phyloP scores from a whole-genome alignment of 2,888 invertebrate species.

The Brachypalpus laphriformis region DNA sequence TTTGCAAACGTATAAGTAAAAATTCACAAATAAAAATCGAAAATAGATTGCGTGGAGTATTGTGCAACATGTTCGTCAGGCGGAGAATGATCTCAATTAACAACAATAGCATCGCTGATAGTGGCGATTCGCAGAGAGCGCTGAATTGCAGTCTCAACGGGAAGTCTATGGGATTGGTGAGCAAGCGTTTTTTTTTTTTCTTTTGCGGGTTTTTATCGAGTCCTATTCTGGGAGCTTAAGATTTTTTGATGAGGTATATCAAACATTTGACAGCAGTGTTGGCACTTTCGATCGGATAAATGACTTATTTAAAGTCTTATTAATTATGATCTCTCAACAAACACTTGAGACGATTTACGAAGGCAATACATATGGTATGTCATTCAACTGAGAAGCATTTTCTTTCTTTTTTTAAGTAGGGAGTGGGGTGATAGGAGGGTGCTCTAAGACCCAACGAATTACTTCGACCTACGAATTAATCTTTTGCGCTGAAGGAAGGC shows the following conservation, averaged over 20 bases:
- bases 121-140: constrained; percentile 1
- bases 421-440: no score
- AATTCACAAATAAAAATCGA: background rate
- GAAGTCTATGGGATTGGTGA: constrained; percentile 37
- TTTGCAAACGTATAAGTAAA: background rate
- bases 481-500: no score
- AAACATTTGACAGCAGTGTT: background rate
- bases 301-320: no score
- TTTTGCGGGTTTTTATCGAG: background rate
- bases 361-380: no score
- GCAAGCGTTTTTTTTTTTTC: background rate
- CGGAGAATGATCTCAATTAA: constrained; percentile 60
- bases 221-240: background rate
- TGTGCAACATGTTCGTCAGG: constrained; percentile 52
- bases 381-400: no score
- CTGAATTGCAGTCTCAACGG: constrained; percentile 4
- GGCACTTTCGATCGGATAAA: no score
- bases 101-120: constrained; percentile 49
- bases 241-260: background rate
- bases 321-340: no score
- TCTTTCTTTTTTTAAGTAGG: no score
- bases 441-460: no score
- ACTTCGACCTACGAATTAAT: no score
- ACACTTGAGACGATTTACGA: no score
- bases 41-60: background rate